phyloP scores from a whole-genome alignment of 2,888 invertebrate species.

The Athalia circularis region DNA sequence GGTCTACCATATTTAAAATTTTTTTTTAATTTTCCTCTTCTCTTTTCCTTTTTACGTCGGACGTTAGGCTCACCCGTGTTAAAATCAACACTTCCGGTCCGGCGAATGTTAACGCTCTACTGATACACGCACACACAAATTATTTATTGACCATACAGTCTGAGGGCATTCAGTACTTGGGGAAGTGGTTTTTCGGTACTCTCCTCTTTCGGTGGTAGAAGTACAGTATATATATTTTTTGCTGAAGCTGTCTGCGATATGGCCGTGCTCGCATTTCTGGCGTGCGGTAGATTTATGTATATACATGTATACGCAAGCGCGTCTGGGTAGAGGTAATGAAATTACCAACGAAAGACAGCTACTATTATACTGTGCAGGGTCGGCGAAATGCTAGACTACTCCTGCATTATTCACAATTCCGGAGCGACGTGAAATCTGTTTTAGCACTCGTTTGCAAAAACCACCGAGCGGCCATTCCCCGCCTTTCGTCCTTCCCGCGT shows the following conservation, averaged over 20 bases:
- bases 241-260: neutral
- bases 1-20: no score
- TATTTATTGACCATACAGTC: conserved; percentile 25
- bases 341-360: conserved; percentile 35
- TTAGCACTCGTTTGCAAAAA: conserved; percentile 40
- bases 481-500: neutral
- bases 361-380: neutral
- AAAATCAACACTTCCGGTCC: conserved; percentile 28
- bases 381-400: conserved; percentile 30
- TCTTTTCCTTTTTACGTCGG: no score
- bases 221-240: no score
- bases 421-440: conserved; percentile 37
- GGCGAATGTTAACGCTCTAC: conserved; percentile 10
- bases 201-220: neutral
- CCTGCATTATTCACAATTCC: conserved; percentile 42
- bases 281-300: neutral
- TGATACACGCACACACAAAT: neutral
- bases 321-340: conserved; percentile 28
- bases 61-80: conserved; percentile 13
- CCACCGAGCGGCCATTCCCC: conserved; percentile 6
- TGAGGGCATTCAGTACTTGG: neutral
- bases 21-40: no score
- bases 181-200: neutral
- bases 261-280: conserved; percentile 1
- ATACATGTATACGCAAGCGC: neutral